Conservation (phyloP, 2,888 invertebrate genomes). For the Apamea anceps region DNA sequence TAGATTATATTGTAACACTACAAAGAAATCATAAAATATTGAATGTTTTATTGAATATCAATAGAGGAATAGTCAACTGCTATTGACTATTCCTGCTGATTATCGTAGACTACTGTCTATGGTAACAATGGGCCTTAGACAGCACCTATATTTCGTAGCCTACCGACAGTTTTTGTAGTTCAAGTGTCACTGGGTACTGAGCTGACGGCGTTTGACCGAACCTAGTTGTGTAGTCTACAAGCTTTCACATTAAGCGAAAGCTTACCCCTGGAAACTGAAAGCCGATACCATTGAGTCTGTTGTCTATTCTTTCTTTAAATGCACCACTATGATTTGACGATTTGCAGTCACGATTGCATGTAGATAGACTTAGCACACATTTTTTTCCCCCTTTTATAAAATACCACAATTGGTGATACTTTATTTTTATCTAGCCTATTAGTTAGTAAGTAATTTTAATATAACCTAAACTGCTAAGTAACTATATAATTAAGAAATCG, state of each 20-base stretch:
- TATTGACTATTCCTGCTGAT: background rate
- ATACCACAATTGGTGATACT: too few species aligned
- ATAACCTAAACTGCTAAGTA: too few species aligned
- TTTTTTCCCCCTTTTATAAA: too few species aligned
- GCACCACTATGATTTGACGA: too few species aligned
- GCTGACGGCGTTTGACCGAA: background rate
- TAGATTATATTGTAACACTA: background rate
- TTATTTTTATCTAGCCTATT: too few species aligned
- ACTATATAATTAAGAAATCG: too few species aligned
- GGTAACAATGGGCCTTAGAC: background rate
- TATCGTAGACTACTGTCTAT: background rate
- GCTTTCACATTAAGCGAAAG: constrained; percentile 1
- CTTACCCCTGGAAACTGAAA: background rate
- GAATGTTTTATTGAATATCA: background rate
- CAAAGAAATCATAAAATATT: background rate
- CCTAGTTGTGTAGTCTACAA: background rate
- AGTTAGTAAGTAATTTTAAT: too few species aligned
- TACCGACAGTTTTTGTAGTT: background rate
- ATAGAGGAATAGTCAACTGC: background rate
- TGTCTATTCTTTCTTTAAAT: background rate
- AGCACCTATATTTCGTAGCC: background rate
- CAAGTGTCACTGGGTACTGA: background rate
- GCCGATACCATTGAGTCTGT: background rate
- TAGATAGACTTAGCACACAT: background rate
- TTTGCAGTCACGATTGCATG: background rate